These are phyloP conservation scores for Magallana gigas DNA, from an alignment of 1,140 invertebrate species.

Conservation along the genomic window DNA sequence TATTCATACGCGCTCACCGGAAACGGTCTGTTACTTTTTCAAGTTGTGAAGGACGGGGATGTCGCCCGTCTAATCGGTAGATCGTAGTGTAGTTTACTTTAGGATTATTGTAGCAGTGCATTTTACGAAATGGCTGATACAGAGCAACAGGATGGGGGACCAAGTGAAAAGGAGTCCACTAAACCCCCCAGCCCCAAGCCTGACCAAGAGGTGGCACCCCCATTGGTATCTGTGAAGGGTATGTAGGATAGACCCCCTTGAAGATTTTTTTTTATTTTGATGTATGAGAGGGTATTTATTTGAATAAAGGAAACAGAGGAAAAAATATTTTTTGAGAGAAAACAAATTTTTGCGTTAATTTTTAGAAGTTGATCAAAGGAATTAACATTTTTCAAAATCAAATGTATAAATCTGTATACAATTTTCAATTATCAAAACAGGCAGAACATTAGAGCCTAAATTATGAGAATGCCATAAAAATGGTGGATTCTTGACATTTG, in stretches of 20 bases:
- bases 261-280: neutral
- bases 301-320: too few relatives aligned
- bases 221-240: conserved; percentile 64
- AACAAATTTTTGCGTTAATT: too few relatives aligned
- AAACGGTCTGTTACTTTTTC: conserved; percentile 24
- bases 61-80: conserved; percentile 15
- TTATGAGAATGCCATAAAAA: too few relatives aligned
- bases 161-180: conserved; percentile 71
- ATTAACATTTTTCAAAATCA: too few relatives aligned
- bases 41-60: conserved; percentile 24
- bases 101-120: conserved; percentile 20
- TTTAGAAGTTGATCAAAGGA: too few relatives aligned
- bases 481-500: neutral
- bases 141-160: conserved; percentile 61
- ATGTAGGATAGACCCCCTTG: conserved; percentile 33
- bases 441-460: too few relatives aligned
- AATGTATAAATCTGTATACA: too few relatives aligned
- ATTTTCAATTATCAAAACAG: too few relatives aligned
- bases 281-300: too few relatives aligned
- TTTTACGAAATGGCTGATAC: conserved; percentile 58
- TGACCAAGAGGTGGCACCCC: conserved; percentile 70
- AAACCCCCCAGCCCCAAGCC: conserved; percentile 73
- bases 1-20: conserved; percentile 35
- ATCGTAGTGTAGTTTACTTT: conserved; percentile 8
- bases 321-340: too few relatives aligned